Base-by-base conservation (phyloP, 2,797 vertebrate species). In the Anisognathus igniventris region DNA sequence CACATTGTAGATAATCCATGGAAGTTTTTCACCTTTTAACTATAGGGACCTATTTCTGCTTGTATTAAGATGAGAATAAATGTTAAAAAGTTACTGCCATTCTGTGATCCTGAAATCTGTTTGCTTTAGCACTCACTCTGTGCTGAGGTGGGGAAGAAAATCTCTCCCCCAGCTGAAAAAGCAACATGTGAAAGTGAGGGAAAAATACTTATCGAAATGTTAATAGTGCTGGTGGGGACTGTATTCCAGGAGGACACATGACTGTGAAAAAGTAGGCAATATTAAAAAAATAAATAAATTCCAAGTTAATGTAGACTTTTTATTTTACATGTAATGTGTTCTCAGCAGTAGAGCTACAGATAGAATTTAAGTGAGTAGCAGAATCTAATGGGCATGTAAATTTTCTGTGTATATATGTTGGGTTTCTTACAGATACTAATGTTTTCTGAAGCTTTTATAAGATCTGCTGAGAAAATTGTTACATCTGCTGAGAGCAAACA, bases 31-130 rank as follows among this genome's bases (percentile, higher is more conserved):
- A 78, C 16, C 16, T 74, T 9, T 42, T 76, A 62, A 44, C 16
- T 75, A 1, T n/a, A 62, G 33, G 39, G 14, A 79, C 42, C 6
- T 1, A 7, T 73, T 88, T 92, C 33, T 89, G 37, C 53, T 67
- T 95, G 22, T 20, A 31, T 77, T 81, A 47, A 94, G 31, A 65
- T 62, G 66, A 50, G 35, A 78, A 64, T 65, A 74, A 83, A 28
- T 75, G 14, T 51, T 80, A 3, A 27, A 57, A 88, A 51, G 27
- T 33, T n/a, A 31, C 27, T 72, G 12, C 27, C 18, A 7, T 76
- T 88, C 24, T 51, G 35, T 76, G 22, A 44, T 85, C 42, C 45
- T 87, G 53, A 64, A 93, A 66, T 13, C 4, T 62, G 2, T 9
- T 90, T 88, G 40, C 40, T 80, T 50, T 84, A 75, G 42, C 54